Base-by-base conservation (phyloP, 2,797 vertebrate species). In the Premnoplex brunnescens region DNA sequence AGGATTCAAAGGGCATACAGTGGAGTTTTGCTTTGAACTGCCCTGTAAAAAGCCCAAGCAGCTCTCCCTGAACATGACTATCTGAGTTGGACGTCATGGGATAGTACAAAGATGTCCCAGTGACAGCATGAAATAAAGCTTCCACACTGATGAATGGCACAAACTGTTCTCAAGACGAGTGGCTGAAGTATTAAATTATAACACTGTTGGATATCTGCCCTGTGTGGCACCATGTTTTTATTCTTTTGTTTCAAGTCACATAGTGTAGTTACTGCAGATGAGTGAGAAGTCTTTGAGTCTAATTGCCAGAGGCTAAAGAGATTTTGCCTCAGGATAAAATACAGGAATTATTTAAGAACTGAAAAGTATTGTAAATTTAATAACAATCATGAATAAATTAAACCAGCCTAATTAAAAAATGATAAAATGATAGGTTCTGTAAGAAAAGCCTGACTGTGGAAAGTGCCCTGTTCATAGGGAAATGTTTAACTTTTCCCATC, bases 371-470 rank as follows among this genome's bases (percentile, higher is more conserved):
- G 78, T 93, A 96, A 96, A 95, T 96, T 97, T 96, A 96, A 97
- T 96, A 95, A 83, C 60, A 85, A 75, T 81, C 72, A 95, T 97
- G 85, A 97, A 97, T 97, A 96, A 95, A 88, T 96, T 89, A 91
- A 75, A 81, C 13, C 24, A 62, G 36, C 7, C 44, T 74, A 94
- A 94, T 96, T 93, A 95, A 96, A 97, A 95, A 96, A 84, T 58
- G 71, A 96, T 94, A 89, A 77, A 95, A 64, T 64, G 3, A 64
- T 68, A 89, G 10, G 18, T 74, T 91, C 44, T 80, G 44, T 77
- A 64, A 86, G 72, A 76, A 67, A 95, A 82, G 21, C 26, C 39
- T 93, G 37, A 44, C 71, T 51, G 17, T 77, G 34, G 43, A 58
- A 94, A 80, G 22, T 20, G 14, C 63, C 79, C 56, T 85, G 39